Evolutionary conservation across 64 coral and sea anemone genomes (phyloP).

Genomic region (Dendrophyllia cribrosa): DNA sequence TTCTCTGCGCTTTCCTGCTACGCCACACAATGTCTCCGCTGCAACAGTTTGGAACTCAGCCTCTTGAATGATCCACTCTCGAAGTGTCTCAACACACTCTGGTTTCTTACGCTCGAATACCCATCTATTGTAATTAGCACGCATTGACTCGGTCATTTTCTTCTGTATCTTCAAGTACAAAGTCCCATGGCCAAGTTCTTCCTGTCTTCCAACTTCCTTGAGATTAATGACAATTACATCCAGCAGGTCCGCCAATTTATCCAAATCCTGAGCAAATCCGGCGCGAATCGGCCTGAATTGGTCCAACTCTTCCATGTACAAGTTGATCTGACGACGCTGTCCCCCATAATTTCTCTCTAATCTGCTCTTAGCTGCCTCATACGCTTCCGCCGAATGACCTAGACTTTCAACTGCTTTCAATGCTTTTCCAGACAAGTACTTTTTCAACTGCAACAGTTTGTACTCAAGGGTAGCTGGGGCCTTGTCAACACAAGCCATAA

Average conservation of each 20-base stretch:
- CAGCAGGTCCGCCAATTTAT: slow-evolving; percentile 51
- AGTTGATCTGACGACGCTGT: slow-evolving; percentile 28
- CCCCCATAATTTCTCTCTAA: slow-evolving; percentile 61
- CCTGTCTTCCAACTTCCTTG: slow-evolving; percentile 25
- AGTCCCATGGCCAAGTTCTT: slow-evolving; percentile 35
- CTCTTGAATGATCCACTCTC: slow-evolving; percentile 55
- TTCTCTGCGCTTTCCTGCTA: background rate
- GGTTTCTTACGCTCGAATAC: slow-evolving; percentile 2
- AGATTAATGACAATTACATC: slow-evolving; percentile 39
- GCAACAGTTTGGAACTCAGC: slow-evolving; percentile 56
- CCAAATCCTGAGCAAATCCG: slow-evolving; percentile 20
- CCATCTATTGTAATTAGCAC: slow-evolving; percentile 27
- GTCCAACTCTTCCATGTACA: slow-evolving; percentile 38
- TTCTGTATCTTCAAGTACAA: slow-evolving; percentile 23
- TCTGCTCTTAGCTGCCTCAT: slow-evolving; percentile 28
- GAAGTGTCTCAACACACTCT: slow-evolving; percentile 49
- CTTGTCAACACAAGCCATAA: slow-evolving; percentile 62
- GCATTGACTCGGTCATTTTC: background rate
- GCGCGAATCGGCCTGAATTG: slow-evolving; percentile 51
- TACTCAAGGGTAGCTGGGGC: slow-evolving; percentile 59
- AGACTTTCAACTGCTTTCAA: slow-evolving; percentile 51
- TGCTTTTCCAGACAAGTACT: slow-evolving; percentile 49
- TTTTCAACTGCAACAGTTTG: slow-evolving; percentile 67
- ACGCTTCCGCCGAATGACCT: slow-evolving; percentile 38
- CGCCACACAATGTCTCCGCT: background rate